Base-by-base conservation (phyloP, 35 echinoderm and acorn worm species). In the Patiria miniata region DNA sequence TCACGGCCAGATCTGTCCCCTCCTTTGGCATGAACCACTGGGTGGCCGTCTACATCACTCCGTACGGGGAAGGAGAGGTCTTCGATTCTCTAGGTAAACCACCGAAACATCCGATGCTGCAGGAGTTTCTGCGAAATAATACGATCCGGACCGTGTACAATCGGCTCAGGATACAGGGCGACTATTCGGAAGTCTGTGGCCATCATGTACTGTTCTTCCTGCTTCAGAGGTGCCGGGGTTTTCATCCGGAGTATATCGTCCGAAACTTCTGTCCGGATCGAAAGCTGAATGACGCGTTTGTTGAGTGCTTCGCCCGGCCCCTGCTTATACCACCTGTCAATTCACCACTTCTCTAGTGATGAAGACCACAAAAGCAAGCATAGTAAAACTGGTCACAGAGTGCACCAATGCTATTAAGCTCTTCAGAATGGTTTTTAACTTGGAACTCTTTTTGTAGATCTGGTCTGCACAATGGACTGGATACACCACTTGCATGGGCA, bases 11-110 rank as follows among this genome's bases (percentile, higher is more conserved):
- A 73, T 73, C 65, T 0, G 8, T 73, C 23, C 65, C 65, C 3
- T 32, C 65, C 34, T 73, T 73, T 73, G 1, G 14, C 7, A 73
- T 36, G 19, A 73, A 73, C 65, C 65, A 73, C 29, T 73, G 65
- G 65, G 26, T 73, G 21, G 65, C 21, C 7, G 10, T 73, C 0
- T 73, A 73, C 26, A 73, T 73, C 15, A 73, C 65, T 30, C 65
- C 65, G 65, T 18, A 73, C 34, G 65, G 65, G 34, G 65, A 73
- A 73, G 65, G 65, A 34, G 65, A 73, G 34, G 26, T 73, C 23
- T 73, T 73, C 15, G 65, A 73, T 73, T 73, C 65, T 34, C 34
- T 73, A 26, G 65, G 65, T 26, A 0, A 73, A 22, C 65, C 65
- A 34, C 65, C 65, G 15, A 73, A 8, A 36, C 65, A 73, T 30